Evolutionary conservation across 2,888 invertebrate species (phyloP), one percentile per base, ranked within the genome.

Genomic region (Napeogenes sylphis): DNA sequence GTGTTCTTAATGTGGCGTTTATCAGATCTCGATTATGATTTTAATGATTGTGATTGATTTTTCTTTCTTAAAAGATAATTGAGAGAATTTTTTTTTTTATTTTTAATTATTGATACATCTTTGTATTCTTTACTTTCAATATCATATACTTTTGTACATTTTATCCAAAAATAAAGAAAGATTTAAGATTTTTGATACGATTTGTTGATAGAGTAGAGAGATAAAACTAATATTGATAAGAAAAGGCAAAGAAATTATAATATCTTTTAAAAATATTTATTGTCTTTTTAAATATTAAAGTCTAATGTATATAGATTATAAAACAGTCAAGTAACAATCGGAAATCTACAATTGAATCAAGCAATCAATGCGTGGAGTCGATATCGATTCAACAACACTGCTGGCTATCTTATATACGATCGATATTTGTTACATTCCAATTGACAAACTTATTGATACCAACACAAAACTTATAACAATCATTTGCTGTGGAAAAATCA

Each of bases 361-460:
- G 82, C 83, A 89, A 90, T 89, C 90, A 89, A 87, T 87, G 83
- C 84, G 77, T 84, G 87, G 83, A 86, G 89, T 89, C 86, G 82
- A 80, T 84, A 87, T 87, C 85, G 83, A 86, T 85, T 81, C 85
- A 83, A 87, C 87, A 85, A 87, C 79, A 76, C 81, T 73, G 79
- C 81, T 78, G 79, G 83, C 86, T 87, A 89, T 90, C 90, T 84
- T 66, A 70, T 73, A 71, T 75, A 83, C 84, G 83, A 89, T 90
- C 88, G 83, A 85, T 87, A 87, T 87, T 87, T 85, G 85, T 89
- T 83, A 83, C 83, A 80, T 84, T 85, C 77, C 76, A 73, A 77
- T 77, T 75, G 72, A 79, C 83, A 77, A 86, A 80, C 47, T 65
- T 71, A 66, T 70, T 66, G 76, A 77, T 78, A 75, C 70, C 62